phyloP scores from a whole-genome alignment of 2,113 vertebrate species.

The Castor canadensis region DNA sequence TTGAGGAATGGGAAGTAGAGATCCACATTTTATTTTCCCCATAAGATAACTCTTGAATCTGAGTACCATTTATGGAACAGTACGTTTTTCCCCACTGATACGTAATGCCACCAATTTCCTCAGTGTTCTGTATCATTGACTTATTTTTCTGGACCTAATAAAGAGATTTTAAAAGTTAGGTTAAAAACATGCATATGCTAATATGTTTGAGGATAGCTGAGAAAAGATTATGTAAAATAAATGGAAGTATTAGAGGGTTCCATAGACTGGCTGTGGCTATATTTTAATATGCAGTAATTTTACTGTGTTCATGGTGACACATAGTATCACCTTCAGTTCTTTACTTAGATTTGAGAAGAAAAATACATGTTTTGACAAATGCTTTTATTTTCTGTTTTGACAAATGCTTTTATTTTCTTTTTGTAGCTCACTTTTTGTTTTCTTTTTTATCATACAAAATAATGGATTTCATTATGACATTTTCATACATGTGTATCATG shows the following conservation, averaged over 20 bases:
- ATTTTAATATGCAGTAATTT: not conserved
- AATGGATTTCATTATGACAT: too few relatives aligned
- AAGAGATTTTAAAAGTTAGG: constrained; percentile 2
- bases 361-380: not conserved
- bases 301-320: not conserved
- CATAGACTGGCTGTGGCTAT: not conserved
- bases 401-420: too few relatives aligned
- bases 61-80: not conserved
- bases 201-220: not conserved
- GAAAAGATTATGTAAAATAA: not conserved
- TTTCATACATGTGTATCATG: too few relatives aligned
- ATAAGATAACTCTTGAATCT: not conserved
- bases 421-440: too few relatives aligned
- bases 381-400: too few relatives aligned
- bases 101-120: not conserved
- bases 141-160: not conserved
- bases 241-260: not conserved
- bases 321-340: not conserved
- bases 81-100: not conserved
- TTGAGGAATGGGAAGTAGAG: not conserved
- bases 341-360: not conserved
- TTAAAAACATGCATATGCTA: not conserved
- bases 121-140: not conserved
- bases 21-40: not conserved
- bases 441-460: too few relatives aligned